Base-by-base conservation (phyloP, 2,888 invertebrate genomes). In the Drosophila conformis region DNA sequence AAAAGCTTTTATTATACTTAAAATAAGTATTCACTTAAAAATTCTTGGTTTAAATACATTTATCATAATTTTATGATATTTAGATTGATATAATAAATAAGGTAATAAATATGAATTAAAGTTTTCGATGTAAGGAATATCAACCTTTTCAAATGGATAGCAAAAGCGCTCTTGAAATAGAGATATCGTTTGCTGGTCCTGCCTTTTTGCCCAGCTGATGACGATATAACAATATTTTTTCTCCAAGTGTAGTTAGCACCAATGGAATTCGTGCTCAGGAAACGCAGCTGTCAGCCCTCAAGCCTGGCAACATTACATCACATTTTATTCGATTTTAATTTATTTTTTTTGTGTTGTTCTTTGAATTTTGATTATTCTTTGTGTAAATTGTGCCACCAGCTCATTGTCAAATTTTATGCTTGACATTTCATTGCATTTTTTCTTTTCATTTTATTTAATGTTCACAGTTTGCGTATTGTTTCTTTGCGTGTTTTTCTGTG, bases 251-350 rank as follows among this genome's bases (percentile, higher is more conserved):
- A 63, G 58, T 27, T 40, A 38, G 35, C 52, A 63, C 38, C 71
- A 76, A 67, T 67, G 48, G 58, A 65, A 57, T 71, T 46, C 29
- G 27, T 11, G 33, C 27, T 25, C 27, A 49, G 51, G 21, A 53
- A 38, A 29, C 46, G 42, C 63, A 54, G 52, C 65, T 75, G 61
- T 53, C 59, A 56, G 18, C 42, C 49, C 27, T 18, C 33, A 11
- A 15, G 18, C 15, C 38, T 57, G 38, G 10, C 48, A 57, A 62
- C 68, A 66, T 81, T 63, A 58, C 63, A 63, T 68, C 66, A 53
- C 73, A 72, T 78, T 82, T 73, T 54, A 78, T 82, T 78, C 63
- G 58, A 78, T 73, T 78, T 73, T 69, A 78, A 78, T 82, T 81
- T 78, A 64, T 78, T 73, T 66, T 63, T 40, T 58, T 51, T 36